phyloP scores from a whole-genome alignment of 2,888 invertebrate species.

The Dilophus febrilis region DNA sequence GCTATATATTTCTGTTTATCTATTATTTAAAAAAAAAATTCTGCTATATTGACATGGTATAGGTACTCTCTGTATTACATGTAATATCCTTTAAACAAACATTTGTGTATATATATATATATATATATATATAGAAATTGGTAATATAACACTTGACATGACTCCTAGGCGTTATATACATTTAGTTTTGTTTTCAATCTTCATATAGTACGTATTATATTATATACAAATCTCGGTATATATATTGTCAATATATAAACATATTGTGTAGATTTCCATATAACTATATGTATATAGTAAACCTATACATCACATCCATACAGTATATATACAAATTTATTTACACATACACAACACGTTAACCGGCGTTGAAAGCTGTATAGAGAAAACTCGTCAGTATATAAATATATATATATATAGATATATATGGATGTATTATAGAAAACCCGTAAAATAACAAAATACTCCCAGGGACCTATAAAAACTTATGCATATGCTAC shows the following conservation, averaged over 20 bases:
- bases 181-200: not conserved
- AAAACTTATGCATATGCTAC: conserved; percentile 10
- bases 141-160: conserved; percentile 3
- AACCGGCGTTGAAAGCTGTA: conserved; percentile 7
- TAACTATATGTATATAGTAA: too few species aligned
- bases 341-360: conserved; percentile 3
- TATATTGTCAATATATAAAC: not conserved
- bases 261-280: not conserved
- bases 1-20: too few species aligned
- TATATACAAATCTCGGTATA: not conserved
- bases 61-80: too few species aligned
- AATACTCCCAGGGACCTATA: conserved; percentile 9
- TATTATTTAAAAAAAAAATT: too few species aligned
- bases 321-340: too few species aligned
- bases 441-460: conserved; percentile 4
- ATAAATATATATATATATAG: too few species aligned
- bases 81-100: not conserved
- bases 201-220: not conserved
- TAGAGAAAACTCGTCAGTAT: too few species aligned
- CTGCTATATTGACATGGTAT: too few species aligned
- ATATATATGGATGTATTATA: too few species aligned
- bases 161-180: not conserved
- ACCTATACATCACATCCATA: too few species aligned
- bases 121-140: not conserved
- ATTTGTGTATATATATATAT: too few species aligned